Percentiles rank a stretch among this genome's conserved stretches.
These are phyloP conservation scores for Hymenopus coronatus DNA, from an alignment of 2,888 invertebrate species.

Conservation along the genomic window DNA sequence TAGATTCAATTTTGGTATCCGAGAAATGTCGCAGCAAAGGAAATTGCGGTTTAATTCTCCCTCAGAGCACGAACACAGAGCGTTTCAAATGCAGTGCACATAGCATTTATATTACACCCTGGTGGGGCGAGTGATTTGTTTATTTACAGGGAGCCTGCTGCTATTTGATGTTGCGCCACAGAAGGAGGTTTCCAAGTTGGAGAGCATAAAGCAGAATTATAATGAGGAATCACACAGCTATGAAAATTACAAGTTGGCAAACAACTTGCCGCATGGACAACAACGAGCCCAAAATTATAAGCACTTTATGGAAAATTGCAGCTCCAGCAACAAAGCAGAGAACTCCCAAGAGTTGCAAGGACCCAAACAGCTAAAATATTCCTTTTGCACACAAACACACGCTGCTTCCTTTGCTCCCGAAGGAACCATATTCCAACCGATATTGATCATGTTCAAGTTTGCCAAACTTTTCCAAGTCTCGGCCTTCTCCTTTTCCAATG, in stretches of 20 bases:
- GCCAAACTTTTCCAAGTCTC: neutral
- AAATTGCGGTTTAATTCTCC: neutral
- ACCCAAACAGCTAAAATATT: neutral
- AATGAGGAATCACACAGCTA: neutral
- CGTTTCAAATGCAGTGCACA: neutral
- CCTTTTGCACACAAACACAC: neutral
- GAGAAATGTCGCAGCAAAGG: neutral
- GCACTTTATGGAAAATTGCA: neutral
- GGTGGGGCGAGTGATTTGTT: neutral
- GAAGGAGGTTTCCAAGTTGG: neutral
- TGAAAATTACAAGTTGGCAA: neutral
- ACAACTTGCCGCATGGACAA: neutral
- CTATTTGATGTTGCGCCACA: neutral
- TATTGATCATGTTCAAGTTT: constrained; percentile 22
- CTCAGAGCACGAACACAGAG: neutral
- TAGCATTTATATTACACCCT: neutral
- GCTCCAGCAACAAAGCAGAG: neutral
- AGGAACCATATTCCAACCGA: constrained; percentile 4
- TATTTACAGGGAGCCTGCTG: neutral
- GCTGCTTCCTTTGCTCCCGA: neutral
- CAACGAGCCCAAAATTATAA: neutral
- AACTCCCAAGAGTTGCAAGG: neutral
- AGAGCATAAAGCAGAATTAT: neutral
- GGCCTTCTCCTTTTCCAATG: neutral
- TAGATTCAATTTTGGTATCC: neutral